These are phyloP conservation scores for Lophura nycthemera DNA, from an alignment of 2,113 vertebrate genomes.

Conservation along the genomic window DNA sequence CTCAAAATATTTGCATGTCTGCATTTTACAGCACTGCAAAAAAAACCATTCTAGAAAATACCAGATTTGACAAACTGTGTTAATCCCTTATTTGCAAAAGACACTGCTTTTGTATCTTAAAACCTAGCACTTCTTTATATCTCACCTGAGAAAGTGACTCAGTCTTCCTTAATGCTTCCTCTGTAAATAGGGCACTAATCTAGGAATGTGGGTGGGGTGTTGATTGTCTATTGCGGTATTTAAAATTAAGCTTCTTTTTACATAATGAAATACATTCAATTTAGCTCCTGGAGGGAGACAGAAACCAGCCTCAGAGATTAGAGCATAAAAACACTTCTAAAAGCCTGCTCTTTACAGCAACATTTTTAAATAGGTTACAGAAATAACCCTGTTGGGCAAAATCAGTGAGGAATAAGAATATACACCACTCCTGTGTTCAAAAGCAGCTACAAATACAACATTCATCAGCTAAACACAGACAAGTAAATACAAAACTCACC, in stretches of 20 bases:
- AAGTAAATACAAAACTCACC: background rate
- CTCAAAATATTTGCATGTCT: background rate
- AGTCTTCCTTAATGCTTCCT: background rate
- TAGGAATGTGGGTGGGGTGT: background rate
- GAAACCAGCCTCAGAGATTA: background rate
- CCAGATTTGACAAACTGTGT: background rate
- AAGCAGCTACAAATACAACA: rapidly evolving
- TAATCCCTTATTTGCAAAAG: background rate
- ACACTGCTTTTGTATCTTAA: background rate
- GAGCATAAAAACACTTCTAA: background rate
- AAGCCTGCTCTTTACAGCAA: background rate
- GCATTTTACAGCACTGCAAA: background rate
- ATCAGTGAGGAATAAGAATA: background rate
- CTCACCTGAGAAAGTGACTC: background rate
- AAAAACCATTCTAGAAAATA: background rate
- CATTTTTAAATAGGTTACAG: background rate
- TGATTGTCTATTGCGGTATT: background rate
- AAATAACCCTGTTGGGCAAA: background rate
- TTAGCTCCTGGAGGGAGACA: background rate
- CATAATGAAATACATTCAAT: background rate
- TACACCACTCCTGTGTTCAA: background rate
- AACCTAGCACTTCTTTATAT: background rate
- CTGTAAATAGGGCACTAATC: background rate
- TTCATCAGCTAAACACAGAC: rapidly evolving
- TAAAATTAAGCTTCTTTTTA: conserved; percentile 47